Base-by-base conservation (phyloP, 2,797 vertebrate species). In the Acipenser transmontanus region DNA sequence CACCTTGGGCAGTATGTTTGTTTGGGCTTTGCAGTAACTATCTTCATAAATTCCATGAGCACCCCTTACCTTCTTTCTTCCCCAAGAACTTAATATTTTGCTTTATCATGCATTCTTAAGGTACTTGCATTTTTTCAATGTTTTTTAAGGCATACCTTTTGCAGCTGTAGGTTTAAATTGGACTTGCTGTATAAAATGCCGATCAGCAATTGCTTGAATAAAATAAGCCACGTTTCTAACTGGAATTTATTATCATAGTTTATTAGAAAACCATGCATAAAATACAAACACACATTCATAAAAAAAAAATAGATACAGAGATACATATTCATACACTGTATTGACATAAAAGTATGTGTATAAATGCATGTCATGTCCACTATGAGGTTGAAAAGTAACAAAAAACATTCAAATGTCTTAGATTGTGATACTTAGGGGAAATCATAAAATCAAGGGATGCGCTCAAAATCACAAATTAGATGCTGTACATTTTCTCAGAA, bases 401-500 rank as follows among this genome's bases (percentile, higher is more conserved):
- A n/a, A 2, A 54, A 54, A 54, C n/a, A 54, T 54, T 54, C 4
- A 9, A 61, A 8, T 61, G n/a, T 61, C 12, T n/a, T 9, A 61
- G 7, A 47, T 7, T 61, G 9, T 17, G 60, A 61, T 61, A 8
- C 60, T 61, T 34, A 7, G 47, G 60, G 60, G 60, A 61, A 8
- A 61, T 47, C 8, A 54, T 6, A 8, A 61, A 34, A 61, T 9
- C 7, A 17, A 34, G 17, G 8, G 47, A 61, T 61, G 17, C 17
- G 8, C 8, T n/a, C 14, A 61, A 47, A 47, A 12, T 8, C 7
- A 47, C 4, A 34, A 20, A 34, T 17, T 20, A 34, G 17, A 61
- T 61, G 60, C 17, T 9, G 8, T 6, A 20, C 7, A 13, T 17
- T 61, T 61, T 61, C 47, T 61, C 60, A 61, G 60, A 61, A 61